Conservation (phyloP, 2,888 invertebrate genomes). For the Rotaria magnacalcarata region DNA sequence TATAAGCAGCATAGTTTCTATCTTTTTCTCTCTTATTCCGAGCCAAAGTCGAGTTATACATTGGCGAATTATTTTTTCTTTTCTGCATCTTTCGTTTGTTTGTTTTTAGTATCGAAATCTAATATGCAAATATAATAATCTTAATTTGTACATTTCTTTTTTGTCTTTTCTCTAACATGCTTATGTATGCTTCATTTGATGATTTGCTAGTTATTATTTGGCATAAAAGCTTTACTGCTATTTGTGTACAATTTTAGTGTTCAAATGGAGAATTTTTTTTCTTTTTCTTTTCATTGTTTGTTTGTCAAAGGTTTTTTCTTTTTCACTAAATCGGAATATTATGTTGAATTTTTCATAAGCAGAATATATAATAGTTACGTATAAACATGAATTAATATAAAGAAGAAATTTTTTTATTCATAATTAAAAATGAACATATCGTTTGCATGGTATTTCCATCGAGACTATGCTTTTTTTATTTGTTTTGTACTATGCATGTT, state of each 20-base stretch:
- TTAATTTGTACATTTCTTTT: neutral
- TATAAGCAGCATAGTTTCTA: neutral
- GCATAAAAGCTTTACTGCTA: neutral
- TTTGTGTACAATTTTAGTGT: conserved; percentile 27
- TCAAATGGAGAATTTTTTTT: neutral
- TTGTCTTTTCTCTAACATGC: neutral
- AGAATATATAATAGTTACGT: neutral
- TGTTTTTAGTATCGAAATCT: neutral
- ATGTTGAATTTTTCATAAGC: conserved; percentile 1
- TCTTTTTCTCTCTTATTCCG: neutral
- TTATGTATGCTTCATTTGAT: neutral
- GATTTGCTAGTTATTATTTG: conserved; percentile 13
- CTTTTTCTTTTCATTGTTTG: neutral
- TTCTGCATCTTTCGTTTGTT: neutral
- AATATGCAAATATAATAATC: conserved; percentile 11
- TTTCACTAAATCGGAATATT: neutral
- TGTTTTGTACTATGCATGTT: too few species aligned
- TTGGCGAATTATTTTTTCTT: conserved; percentile 8
- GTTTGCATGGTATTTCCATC: too few species aligned
- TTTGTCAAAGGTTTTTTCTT: conserved; percentile 12
- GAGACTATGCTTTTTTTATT: too few species aligned
- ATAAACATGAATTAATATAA: too few species aligned
- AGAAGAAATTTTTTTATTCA: too few species aligned
- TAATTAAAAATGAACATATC: too few species aligned
- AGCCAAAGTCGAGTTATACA: neutral